Evolutionary conservation across 35 echinoderm and acorn worm species (phyloP), one percentile per base, ranked within the genome.

Genomic region (Antedon bifida): DNA sequence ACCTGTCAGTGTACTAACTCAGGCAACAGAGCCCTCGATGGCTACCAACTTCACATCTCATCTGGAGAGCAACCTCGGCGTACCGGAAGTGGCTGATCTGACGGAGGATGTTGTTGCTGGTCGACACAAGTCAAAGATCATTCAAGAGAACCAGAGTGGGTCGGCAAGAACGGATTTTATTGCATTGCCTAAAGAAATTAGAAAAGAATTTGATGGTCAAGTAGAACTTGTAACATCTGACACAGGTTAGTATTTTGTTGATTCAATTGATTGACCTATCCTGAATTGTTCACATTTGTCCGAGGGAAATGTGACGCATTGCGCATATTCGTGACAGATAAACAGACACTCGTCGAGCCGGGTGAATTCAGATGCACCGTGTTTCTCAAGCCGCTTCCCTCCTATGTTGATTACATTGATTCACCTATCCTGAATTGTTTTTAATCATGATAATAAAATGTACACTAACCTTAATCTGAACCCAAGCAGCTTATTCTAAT

Each of bases 91-190:
- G 21, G 31, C 17, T 12, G 23, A 34, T 4, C 39, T 77, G 29
- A 74, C 83, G 28, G 32, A 36, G 1, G 32, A 29, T 34, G 39
- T 36, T 33, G 29, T 9, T 32, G 29, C 85, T 23, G 29, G 39
- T 17, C 34, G 38, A 64, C 10, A 19, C 1, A 8, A 21, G 26
- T 64, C 51, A 7, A 17, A 88, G 74, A 77, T 92, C 14, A 75
- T 84, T 35, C 90, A 88, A n/a, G 90, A 87, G 76, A 84, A 88
- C 51, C 44, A 80, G 32, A 92, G 90, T 36, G 90, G 90, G 7
- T 88, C 82, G 0, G 90, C 90, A 4, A 87, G 90, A 78, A 92
- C 90, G 10, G 90, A 92, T 74, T 89, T 81, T 73, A 87, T 87
- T 39, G 82, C 82, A 51, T 33, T 73, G 44, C 78, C 78, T 17